Conservation (phyloP, 1,140 invertebrate species). For the Leptinotarsa lineolata region DNA sequence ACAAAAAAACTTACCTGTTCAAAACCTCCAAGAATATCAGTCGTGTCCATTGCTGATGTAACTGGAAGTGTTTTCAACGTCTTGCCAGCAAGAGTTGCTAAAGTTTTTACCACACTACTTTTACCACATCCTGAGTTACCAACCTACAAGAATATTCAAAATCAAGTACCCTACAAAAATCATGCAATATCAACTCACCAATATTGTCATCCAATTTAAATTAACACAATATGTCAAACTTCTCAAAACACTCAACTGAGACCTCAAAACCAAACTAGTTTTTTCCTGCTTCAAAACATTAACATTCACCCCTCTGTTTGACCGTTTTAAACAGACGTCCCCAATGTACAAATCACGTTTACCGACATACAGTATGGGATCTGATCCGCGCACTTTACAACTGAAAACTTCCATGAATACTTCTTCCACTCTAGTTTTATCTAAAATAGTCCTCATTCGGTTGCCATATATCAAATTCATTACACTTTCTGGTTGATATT, state of each 20-base stretch:
- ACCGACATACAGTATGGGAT: conserved; percentile 60
- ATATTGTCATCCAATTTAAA: conserved; percentile 90
- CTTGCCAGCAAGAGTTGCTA: conserved; percentile 76
- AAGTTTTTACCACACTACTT: conserved; percentile 74
- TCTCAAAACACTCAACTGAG: conserved; percentile 70
- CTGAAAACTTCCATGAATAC: conserved; percentile 66
- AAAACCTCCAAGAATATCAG: conserved; percentile 92
- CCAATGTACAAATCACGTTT: conserved; percentile 63
- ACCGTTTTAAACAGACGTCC: conserved; percentile 61
- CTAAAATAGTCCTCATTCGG: conserved; percentile 75
- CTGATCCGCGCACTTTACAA: conserved; percentile 58
- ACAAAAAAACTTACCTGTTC: conserved; percentile 76
- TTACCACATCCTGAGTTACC: conserved; percentile 83
- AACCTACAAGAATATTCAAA: conserved; percentile 60
- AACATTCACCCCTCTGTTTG: conserved; percentile 55
- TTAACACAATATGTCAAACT: conserved; percentile 81
- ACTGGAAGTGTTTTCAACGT: conserved; percentile 79
- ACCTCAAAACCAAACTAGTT: conserved; percentile 67
- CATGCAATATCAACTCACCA: conserved; percentile 64
- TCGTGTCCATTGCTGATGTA: conserved; percentile 93
- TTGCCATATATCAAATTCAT: conserved; percentile 79
- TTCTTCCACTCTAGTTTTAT: conserved; percentile 68
- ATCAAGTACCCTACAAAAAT: background rate
- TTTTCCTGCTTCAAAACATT: conserved; percentile 55
- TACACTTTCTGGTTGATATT: conserved; percentile 44